phyloP scores from a whole-genome alignment of 2,113 vertebrate species.

The Falcunculus frontatus region DNA sequence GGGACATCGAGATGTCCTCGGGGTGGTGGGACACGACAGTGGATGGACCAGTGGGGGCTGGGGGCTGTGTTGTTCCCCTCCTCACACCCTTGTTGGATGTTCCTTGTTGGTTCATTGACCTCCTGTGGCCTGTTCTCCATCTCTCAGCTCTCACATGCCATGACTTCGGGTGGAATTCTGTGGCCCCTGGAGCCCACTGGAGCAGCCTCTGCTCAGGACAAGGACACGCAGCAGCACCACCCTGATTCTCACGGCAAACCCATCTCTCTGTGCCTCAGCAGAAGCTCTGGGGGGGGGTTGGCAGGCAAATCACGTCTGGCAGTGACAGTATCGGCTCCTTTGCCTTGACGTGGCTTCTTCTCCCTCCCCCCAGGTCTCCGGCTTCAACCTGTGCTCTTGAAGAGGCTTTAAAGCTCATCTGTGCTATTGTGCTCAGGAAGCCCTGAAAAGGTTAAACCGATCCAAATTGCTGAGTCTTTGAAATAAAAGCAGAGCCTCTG shows the following conservation, averaged over 20 bases:
- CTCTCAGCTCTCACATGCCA: accelerated
- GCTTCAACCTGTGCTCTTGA: neutral
- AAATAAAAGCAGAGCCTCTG: conserved; percentile 30
- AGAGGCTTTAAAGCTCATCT: conserved; percentile 35
- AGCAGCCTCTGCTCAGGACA: neutral
- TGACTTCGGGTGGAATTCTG: neutral
- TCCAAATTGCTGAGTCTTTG: conserved; percentile 40
- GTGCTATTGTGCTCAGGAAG: conserved; percentile 26
- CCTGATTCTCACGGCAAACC: neutral
- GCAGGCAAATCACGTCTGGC: conserved; percentile 5
- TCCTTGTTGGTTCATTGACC: neutral
- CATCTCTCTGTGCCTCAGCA: neutral
- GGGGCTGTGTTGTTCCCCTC: neutral
- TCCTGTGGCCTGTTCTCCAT: neutral
- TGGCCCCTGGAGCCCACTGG: neutral
- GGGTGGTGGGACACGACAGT: neutral
- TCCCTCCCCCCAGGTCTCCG: neutral
- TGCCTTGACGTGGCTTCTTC: neutral
- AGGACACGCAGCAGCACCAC: neutral
- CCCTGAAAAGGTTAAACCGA: conserved; percentile 49
- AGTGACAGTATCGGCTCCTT: neutral
- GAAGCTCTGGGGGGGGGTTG: neutral
- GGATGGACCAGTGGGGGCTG: neutral
- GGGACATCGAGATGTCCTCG: accelerated
- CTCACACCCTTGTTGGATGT: accelerated